Evolutionary conservation across 2,888 invertebrate genomes (phyloP), one percentile per base, ranked within the genome.

Genomic region (Oscheius sp.): DNA sequence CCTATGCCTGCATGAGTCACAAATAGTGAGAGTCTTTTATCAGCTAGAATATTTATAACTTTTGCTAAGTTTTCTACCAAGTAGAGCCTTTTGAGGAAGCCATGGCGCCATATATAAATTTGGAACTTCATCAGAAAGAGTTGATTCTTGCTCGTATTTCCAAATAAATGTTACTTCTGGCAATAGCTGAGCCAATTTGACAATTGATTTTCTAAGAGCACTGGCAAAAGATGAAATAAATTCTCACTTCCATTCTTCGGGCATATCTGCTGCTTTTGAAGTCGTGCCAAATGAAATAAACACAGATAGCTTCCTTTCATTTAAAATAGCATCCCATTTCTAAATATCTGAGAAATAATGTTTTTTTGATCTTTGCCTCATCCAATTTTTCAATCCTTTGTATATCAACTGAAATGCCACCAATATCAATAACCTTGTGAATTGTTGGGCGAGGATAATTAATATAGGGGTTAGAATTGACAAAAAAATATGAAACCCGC

Each of bases 1-100:
- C 68, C 68, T 12, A 68, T 50, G 5, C 68, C 68, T 61, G 58
- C 68, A 29, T 68, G 68, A 23, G 68, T 68, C 3, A 68, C 27
- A 37, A 68, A 68, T 10, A 61, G 15, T 5, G 31, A 15, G 12
- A 68, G 50, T 15, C 68, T 23, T 6, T 25, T n/a, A 34, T 68
- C 68, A 17, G 65, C 64, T 64, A 50, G 20, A n/a, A n/a, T n/a
- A 64, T 17, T 37, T 37, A 27, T 8, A 17, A 39, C 3, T 20
- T 8, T 20, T 5, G 37, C 29, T n/a, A n/a, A n/a, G n/a, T n/a
- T n/a, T n/a, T n/a, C n/a, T n/a, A 68, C 61, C 78, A 10, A 81
- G 53, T 12, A 81, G 48, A 53, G 73, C 74, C 34, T 65, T 72
- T 58, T 81, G 81, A 3, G 81, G 80, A 42, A 77, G 65, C 81